Evolutionary conservation across 92 coral and sea anemone species (phyloP).

Genomic region (Hydrozoanthus gracilis): DNA sequence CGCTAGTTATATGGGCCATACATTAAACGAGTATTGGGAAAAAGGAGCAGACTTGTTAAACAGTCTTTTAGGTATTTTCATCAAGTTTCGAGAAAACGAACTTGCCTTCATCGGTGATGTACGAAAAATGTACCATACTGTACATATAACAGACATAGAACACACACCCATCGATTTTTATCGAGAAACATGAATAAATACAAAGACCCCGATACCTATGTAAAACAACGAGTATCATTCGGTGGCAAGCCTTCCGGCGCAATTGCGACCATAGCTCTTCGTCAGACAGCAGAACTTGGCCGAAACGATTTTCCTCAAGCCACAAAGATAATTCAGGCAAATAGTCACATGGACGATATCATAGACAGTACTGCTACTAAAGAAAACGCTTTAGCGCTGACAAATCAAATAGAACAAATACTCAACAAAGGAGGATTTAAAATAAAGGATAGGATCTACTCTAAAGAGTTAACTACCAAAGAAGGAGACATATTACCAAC

Average conservation of each 20-base stretch:
- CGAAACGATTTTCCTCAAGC: neutral
- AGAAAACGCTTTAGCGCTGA: conserved; percentile 1
- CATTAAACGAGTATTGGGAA: no score
- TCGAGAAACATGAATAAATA: conserved; percentile 32
- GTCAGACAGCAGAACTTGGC: conserved; percentile 29
- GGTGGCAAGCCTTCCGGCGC: no score
- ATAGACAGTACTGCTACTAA: conserved; percentile 30
- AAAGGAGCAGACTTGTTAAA: no score
- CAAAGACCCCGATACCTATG: no score
- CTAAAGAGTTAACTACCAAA: neutral
- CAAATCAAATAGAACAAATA: conserved; percentile 42
- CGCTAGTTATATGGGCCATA: no score
- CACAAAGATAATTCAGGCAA: neutral
- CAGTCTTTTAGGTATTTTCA: no score
- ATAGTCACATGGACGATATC: conserved; percentile 42
- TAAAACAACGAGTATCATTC: no score
- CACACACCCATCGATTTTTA: conserved; percentile 46
- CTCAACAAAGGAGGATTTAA: conserved; percentile 44
- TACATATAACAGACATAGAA: neutral
- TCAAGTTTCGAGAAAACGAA: no score
- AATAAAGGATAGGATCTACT: conserved; percentile 34
- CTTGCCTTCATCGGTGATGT: no score
- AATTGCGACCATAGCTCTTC: neutral
- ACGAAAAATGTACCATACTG: no score
- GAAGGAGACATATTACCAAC: neutral